Evolutionary conservation across 2,888 invertebrate genomes (phyloP).

Genomic region (Furcula furcula): DNA sequence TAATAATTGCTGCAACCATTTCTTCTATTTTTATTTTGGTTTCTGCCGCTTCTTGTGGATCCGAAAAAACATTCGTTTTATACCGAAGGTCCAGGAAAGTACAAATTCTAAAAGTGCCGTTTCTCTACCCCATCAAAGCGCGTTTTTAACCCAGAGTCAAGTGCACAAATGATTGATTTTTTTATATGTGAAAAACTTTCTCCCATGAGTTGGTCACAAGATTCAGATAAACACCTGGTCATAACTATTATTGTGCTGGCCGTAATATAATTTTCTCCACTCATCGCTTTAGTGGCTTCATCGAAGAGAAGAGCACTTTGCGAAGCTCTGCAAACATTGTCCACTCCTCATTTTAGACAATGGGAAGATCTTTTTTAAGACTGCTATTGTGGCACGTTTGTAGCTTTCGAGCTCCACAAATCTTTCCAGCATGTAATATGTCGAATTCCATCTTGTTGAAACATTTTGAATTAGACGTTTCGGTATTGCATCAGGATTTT

Average conservation of each 20-base stretch:
- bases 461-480: slow-evolving; percentile 2
- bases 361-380: slow-evolving; percentile 9
- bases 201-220: not conserved
- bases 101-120: slow-evolving; percentile 5
- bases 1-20: not conserved
- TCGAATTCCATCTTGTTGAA: slow-evolving; percentile 2
- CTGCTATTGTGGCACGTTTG: slow-evolving; percentile 4
- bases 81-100: slow-evolving; percentile 6
- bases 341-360: slow-evolving; percentile 1
- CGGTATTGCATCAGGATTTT: slow-evolving; percentile 3
- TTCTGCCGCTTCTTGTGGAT: not conserved
- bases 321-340: not conserved
- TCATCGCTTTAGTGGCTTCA: slow-evolving; percentile 14
- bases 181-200: not conserved
- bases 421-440: not conserved
- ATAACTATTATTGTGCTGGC: slow-evolving; percentile 10
- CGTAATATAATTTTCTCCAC: slow-evolving; percentile 17
- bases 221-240: slow-evolving; percentile 1
- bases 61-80: not conserved
- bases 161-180: not conserved
- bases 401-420: slow-evolving; percentile 2
- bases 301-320: slow-evolving; percentile 5
- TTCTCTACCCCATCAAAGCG: slow-evolving; percentile 2
- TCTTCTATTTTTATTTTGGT: too few relatives aligned
- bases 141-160: slow-evolving; percentile 1